phyloP scores from a whole-genome alignment of 2,888 invertebrate species.

The Cerceris ruficornis region DNA sequence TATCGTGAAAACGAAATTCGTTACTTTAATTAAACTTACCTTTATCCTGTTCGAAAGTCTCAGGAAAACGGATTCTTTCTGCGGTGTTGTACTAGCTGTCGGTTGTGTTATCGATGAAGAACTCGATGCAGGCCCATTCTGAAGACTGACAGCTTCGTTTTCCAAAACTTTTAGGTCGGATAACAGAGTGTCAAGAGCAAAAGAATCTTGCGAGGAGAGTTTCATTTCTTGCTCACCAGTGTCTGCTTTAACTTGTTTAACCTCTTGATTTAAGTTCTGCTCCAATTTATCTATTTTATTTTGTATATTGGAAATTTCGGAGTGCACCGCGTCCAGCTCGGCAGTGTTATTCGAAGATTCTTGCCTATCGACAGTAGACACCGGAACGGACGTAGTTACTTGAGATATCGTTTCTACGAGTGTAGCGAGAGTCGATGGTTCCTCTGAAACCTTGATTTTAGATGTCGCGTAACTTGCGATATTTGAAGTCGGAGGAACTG shows the following conservation, averaged over 20 bases:
- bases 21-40: too few relatives aligned
- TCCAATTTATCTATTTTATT: conserved; percentile 45
- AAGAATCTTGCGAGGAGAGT: conserved; percentile 73
- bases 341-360: conserved; percentile 29
- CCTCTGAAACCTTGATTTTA: conserved; percentile 57
- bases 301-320: conserved; percentile 31
- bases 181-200: conserved; percentile 76
- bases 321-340: conserved; percentile 23
- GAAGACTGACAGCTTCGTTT: conserved; percentile 64
- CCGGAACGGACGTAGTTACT: conserved; percentile 28
- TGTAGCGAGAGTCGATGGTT: conserved; percentile 45
- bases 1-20: too few relatives aligned
- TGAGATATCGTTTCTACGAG: conserved; percentile 57
- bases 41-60: conserved; percentile 97
- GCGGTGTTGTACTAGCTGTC: conserved; percentile 75
- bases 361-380: conserved; percentile 29
- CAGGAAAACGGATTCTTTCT: conserved; percentile 98
- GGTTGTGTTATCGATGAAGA: conserved; percentile 77
- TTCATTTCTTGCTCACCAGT: conserved; percentile 68
- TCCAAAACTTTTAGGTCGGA: conserved; percentile 80
- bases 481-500: conserved; percentile 57
- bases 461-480: conserved; percentile 47
- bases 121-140: conserved; percentile 78
- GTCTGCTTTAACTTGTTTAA: conserved; percentile 54
- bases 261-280: conserved; percentile 41